Evolutionary conservation across 2,797 vertebrate species (phyloP).

Genomic region (Gymnodraco acuticeps): DNA sequence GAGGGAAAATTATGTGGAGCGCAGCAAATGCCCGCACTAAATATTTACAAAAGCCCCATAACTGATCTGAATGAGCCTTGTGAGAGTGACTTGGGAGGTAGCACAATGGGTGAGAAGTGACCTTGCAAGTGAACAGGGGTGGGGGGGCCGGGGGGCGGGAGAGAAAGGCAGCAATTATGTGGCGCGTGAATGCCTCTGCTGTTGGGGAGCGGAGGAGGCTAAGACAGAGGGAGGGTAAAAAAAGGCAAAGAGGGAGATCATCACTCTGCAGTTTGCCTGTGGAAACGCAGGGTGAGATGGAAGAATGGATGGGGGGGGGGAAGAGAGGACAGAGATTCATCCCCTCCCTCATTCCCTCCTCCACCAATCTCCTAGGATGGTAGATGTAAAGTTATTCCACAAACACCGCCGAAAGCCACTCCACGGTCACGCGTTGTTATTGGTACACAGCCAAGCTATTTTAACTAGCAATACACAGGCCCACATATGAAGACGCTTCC

Average conservation of each 20-base stretch:
- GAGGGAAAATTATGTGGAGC: constrained; percentile 55
- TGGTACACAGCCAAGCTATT: constrained; percentile 45
- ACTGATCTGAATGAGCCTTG: constrained; percentile 75
- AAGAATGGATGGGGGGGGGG: not conserved
- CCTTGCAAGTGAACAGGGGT: constrained; percentile 62
- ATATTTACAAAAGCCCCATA: constrained; percentile 80
- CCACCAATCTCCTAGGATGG: constrained; percentile 34
- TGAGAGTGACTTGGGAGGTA: constrained; percentile 62
- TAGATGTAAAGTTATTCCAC: constrained; percentile 47
- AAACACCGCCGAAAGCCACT: constrained; percentile 45
- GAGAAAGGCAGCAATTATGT: constrained; percentile 71
- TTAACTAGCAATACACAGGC: constrained; percentile 36
- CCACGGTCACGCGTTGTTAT: constrained; percentile 20
- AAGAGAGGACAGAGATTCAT: constrained; percentile 23
- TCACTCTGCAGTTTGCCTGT: constrained; percentile 47
- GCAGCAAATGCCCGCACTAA: constrained; percentile 64
- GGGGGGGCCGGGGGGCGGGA: constrained; percentile 7
- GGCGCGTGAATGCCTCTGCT: constrained; percentile 67
- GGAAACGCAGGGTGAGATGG: constrained; percentile 35
- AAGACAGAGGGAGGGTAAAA: constrained; percentile 25
- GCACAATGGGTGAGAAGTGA: constrained; percentile 75
- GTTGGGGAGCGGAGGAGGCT: constrained; percentile 52
- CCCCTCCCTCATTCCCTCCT: constrained; percentile 9
- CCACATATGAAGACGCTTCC: constrained; percentile 37
- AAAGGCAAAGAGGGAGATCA: not conserved